Percentiles rank a stretch among this genome's conserved stretches.
Evolutionary conservation across 2,797 vertebrate genomes (phyloP).

Genomic region (Muraenolepis orangiensis): DNA sequence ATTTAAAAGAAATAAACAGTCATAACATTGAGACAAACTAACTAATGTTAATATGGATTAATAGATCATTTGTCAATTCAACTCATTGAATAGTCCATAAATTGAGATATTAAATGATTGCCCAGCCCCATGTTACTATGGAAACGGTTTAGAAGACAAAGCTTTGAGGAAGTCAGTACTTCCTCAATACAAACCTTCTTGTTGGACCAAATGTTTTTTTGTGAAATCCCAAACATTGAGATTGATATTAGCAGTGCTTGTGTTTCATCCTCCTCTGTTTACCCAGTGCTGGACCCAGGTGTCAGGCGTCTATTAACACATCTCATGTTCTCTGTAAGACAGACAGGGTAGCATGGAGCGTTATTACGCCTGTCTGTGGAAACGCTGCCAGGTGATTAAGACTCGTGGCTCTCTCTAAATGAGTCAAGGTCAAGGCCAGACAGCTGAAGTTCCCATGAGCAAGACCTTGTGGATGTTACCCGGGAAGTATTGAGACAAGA

Average conservation of each 20-base stretch:
- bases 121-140: background rate
- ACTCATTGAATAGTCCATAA: too few relatives aligned
- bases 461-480: background rate
- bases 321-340: conserved; percentile 56
- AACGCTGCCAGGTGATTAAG: conserved; percentile 74
- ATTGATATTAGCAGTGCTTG: background rate
- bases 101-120: background rate
- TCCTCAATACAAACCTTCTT: too few relatives aligned
- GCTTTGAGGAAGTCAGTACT: background rate
- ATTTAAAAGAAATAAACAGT: too few relatives aligned
- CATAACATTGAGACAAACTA: too few relatives aligned
- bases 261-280: background rate
- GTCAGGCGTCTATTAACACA: conserved; percentile 59
- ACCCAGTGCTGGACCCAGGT: conserved; percentile 29
- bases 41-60: too few relatives aligned
- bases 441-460: conserved; percentile 46
- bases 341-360: conserved; percentile 57
- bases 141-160: too few relatives aligned
- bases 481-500: background rate
- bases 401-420: conserved; percentile 67
- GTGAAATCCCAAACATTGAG: background rate
- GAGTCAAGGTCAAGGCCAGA: conserved; percentile 66
- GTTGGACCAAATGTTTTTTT: too few relatives aligned
- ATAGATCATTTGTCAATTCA: background rate
- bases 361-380: conserved; percentile 66